Evolutionary conservation across 2,797 vertebrate genomes (phyloP).

Genomic region (Poeciliopsis gracilis): DNA sequence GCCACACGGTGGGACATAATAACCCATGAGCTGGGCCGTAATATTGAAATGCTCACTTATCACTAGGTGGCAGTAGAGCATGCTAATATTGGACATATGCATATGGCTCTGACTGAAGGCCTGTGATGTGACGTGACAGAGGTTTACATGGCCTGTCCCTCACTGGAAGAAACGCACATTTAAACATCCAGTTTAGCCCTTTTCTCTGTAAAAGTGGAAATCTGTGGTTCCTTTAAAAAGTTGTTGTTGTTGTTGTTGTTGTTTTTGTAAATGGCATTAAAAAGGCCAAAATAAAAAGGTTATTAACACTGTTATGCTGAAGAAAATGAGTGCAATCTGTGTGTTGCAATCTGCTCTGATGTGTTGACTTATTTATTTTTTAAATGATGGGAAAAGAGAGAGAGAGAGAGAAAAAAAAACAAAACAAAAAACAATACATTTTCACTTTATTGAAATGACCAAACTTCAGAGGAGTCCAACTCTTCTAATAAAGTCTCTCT

Average conservation of each 20-base stretch:
- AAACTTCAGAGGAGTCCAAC: slow-evolving; percentile 49
- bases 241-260: background rate
- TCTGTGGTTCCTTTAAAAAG: background rate
- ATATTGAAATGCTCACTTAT: slow-evolving; percentile 45
- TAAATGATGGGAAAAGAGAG: background rate
- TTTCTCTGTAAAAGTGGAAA: background rate
- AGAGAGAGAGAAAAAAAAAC: background rate
- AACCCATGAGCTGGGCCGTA: slow-evolving; percentile 22
- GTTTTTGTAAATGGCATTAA: background rate
- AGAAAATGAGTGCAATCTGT: background rate
- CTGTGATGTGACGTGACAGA: slow-evolving; percentile 33
- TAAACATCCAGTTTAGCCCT: background rate
- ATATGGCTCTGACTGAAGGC: slow-evolving; percentile 50
- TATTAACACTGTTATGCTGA: background rate
- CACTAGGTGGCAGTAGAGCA: slow-evolving; percentile 92
- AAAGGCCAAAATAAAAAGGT: background rate
- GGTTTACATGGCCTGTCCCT: slow-evolving; percentile 20
- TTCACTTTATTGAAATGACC: slow-evolving; percentile 22
- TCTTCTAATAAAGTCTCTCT: slow-evolving; percentile 77
- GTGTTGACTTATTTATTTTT: background rate
- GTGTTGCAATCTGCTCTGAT: background rate
- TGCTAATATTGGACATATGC: slow-evolving; percentile 76
- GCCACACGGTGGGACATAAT: slow-evolving; percentile 14
- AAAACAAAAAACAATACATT: background rate
- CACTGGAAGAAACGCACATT: background rate